A percentile compares a stretch with the other conserved stretches of the same genome.
Conservation (phyloP, 1,140 invertebrate species). For the Drosophila oshimai region DNA sequence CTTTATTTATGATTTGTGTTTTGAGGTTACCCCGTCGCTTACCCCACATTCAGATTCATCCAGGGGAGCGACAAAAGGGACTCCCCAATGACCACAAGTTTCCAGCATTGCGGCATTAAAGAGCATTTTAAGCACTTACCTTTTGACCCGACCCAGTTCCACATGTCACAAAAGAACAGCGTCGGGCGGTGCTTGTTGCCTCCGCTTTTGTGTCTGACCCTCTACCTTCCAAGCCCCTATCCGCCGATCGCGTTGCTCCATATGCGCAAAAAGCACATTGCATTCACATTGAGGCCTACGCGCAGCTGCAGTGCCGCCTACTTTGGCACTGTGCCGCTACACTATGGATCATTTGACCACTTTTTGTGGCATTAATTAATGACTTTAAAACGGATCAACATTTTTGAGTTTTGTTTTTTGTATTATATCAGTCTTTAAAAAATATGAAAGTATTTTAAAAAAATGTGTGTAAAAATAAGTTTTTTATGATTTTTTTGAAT, state of each 20-base stretch:
- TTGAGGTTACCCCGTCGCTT: conserved; percentile 8
- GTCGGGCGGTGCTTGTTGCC: conserved; percentile 1
- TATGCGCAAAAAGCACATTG: conserved; percentile 22
- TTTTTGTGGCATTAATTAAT: no score
- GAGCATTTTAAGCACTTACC: conserved; percentile 22
- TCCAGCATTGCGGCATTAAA: conserved; percentile 26
- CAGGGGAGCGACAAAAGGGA: neutral
- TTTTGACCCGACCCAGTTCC: conserved; percentile 60
- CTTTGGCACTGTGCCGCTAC: conserved; percentile 22
- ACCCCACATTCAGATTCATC: conserved; percentile 2
- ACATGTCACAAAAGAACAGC: conserved; percentile 44
- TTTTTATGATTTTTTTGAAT: no score
- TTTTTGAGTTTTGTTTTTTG: no score
- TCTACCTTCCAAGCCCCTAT: neutral
- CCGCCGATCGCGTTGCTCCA: neutral
- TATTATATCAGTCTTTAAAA: no score
- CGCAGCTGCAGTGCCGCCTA: conserved; percentile 37
- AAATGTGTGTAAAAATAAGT: no score
- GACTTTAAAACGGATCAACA: no score
- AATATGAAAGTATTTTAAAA: no score
- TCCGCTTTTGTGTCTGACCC: conserved; percentile 3
- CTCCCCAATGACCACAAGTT: conserved; percentile 21
- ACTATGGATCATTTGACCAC: no score
- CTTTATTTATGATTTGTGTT: neutral
- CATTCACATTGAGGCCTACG: conserved; percentile 45